phyloP scores from a whole-genome alignment of 2,113 vertebrate genomes.

The Thalassarche chlororhynchos region DNA sequence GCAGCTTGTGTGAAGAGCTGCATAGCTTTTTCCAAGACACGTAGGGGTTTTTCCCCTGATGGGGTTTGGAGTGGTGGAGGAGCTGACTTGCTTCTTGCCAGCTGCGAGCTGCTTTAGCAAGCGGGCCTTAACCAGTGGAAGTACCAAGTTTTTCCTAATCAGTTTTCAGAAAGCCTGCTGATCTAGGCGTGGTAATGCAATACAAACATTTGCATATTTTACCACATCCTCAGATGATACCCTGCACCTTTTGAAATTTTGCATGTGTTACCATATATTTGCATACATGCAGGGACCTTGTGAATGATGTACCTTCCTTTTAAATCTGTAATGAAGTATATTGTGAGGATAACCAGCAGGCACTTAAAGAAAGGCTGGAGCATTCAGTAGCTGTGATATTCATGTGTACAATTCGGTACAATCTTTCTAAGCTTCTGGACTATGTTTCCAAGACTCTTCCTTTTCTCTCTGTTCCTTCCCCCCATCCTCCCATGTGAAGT shows the following conservation, averaged over 20 bases:
- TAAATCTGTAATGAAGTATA: not conserved
- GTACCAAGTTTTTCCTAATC: not conserved
- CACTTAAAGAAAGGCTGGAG: not conserved
- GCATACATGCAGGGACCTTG: not conserved
- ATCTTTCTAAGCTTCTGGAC: not conserved
- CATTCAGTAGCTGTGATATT: not conserved
- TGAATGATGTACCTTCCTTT: not conserved
- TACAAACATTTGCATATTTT: constrained; percentile 7
- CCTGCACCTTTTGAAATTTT: not conserved
- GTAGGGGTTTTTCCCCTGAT: not conserved
- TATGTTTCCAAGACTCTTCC: not conserved
- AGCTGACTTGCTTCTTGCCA: not conserved
- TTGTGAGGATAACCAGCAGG: not conserved
- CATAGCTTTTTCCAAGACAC: not conserved
- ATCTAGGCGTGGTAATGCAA: not conserved
- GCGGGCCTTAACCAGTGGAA: not conserved
- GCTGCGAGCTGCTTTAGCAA: not conserved
- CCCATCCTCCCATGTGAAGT: not conserved
- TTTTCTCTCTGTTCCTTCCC: not conserved
- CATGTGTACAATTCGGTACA: not conserved
- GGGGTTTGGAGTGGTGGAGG: not conserved
- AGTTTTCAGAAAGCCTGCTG: not conserved
- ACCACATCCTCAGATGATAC: not conserved
- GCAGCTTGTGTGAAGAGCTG: not conserved
- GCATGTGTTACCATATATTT: not conserved